Evolutionary conservation across 1,140 invertebrate species (phyloP), one percentile per base, ranked within the genome.

Genomic region (Dendrolimus kikuchii): DNA sequence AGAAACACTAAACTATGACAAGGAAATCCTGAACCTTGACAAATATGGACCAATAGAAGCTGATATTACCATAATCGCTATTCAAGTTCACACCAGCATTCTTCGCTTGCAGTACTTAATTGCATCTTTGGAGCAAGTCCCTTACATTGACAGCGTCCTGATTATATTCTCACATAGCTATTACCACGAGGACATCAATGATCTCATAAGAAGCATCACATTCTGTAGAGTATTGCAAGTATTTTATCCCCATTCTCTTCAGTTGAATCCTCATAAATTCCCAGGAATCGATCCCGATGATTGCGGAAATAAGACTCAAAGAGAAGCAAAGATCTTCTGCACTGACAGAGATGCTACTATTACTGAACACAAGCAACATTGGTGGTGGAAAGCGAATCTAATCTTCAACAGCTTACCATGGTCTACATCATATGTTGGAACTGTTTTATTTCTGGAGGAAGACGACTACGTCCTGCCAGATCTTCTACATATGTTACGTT

Each of bases 311-410:
- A 92, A 96, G 6, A 2, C 5, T n/a, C 2, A 7, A 5, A 10
- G 4, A 10, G 0, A 1, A 79, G 93, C 94, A 40, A 92, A 92
- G 63, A 94, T 92, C 83, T 98, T 98, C 87, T 97, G 96, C 0
- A 95, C 98, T 76, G 98, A 98, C 75, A 88, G 97, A 51, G 96
- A 99, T 77, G 95, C 96, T 0, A 94, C 94, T 69, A 95, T 96
- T 68, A 96, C 96, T 0, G 97, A 99, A 86, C 98, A 96, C 0
- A 99, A 99, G 84, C 97, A 99, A 79, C 98, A 99, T 74, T 99
- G 98, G 98, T 99, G 97, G 94, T 99, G 98, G 97, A 99, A 98
- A 36, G 64, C 54, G 6, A 48, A 52, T 56, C 58, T 58, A 38
- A 46, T 60, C n/a, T 66, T 69, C 50, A 56, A 57, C 5, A 39